Percentiles rank a stretch among this genome's conserved stretches.
Conservation (phyloP, 1,140 invertebrate genomes). For the Drosophila tani region DNA sequence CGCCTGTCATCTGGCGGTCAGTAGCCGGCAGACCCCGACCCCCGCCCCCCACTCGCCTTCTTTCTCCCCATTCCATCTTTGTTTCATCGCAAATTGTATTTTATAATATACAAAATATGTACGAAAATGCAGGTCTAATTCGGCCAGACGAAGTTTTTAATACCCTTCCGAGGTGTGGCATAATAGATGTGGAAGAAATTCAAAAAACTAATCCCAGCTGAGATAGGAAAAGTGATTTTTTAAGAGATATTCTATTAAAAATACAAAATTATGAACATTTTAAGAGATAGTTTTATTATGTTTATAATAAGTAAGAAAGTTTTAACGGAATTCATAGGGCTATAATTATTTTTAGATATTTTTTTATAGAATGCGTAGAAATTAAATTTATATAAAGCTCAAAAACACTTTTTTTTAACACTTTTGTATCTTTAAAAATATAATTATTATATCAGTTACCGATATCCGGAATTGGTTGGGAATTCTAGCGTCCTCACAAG, state of each 20-base stretch:
- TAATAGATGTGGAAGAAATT: neutral
- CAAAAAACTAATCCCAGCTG: neutral
- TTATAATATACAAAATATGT: slow-evolving; percentile 21
- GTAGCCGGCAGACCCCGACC: slow-evolving; percentile 60
- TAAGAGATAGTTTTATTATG: too few relatives aligned
- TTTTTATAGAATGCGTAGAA: too few relatives aligned
- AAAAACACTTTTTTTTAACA: too few relatives aligned
- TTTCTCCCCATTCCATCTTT: slow-evolving; percentile 16
- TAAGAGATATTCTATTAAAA: neutral
- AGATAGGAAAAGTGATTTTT: neutral
- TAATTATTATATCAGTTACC: too few relatives aligned
- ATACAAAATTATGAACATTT: too few relatives aligned
- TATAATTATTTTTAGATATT: too few relatives aligned
- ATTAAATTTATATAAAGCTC: too few relatives aligned
- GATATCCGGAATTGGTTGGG: too few relatives aligned
- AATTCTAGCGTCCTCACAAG: too few relatives aligned
- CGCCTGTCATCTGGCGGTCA: slow-evolving; percentile 78
- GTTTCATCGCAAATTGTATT: slow-evolving; percentile 32
- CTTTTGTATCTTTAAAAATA: too few relatives aligned
- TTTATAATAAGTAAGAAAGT: too few relatives aligned
- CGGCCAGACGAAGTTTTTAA: neutral
- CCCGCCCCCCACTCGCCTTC: slow-evolving; percentile 5
- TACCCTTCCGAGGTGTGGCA: neutral
- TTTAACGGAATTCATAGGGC: too few relatives aligned
- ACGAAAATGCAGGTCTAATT: neutral